Conservation (phyloP, 2,797 vertebrate genomes). For the Anguilla obscura region DNA sequence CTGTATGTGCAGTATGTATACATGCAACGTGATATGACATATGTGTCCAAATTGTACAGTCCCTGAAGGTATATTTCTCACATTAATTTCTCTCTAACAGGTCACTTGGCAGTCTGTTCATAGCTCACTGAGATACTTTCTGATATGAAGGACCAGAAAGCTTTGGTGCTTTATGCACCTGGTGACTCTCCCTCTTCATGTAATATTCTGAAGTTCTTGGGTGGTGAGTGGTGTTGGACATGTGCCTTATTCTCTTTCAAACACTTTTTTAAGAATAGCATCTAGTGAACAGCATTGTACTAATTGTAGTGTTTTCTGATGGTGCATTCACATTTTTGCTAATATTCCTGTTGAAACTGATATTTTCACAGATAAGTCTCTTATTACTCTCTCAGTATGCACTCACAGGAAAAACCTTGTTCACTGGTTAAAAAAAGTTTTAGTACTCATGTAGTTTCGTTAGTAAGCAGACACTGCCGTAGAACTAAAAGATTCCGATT, state of each 20-base stretch:
- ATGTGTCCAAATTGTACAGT: not conserved
- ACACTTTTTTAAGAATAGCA: not conserved
- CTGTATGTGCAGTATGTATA: not conserved
- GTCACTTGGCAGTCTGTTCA: slow-evolving; percentile 9
- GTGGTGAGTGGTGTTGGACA: not conserved
- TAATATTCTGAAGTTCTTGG: not conserved
- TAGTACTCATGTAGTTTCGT: not conserved
- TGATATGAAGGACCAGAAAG: not conserved
- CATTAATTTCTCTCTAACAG: not conserved
- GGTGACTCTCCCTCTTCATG: slow-evolving; percentile 12
- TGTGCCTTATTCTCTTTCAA: not conserved
- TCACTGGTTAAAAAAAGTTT: not conserved
- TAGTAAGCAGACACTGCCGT: not conserved
- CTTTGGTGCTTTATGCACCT: not conserved
- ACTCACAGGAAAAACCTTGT: not conserved
- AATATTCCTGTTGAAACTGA: not conserved
- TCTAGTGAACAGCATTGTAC: not conserved
- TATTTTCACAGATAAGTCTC: not conserved
- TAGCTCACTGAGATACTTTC: slow-evolving; percentile 13
- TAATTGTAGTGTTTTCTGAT: not conserved
- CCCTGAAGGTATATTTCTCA: not conserved
- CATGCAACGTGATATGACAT: not conserved
- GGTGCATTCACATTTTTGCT: not conserved
- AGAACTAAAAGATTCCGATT: not conserved
- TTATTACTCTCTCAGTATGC: not conserved